Evolutionary conservation across 92 coral and sea anemone species (phyloP).

Genomic region (Plumapathes pennacea): DNA sequence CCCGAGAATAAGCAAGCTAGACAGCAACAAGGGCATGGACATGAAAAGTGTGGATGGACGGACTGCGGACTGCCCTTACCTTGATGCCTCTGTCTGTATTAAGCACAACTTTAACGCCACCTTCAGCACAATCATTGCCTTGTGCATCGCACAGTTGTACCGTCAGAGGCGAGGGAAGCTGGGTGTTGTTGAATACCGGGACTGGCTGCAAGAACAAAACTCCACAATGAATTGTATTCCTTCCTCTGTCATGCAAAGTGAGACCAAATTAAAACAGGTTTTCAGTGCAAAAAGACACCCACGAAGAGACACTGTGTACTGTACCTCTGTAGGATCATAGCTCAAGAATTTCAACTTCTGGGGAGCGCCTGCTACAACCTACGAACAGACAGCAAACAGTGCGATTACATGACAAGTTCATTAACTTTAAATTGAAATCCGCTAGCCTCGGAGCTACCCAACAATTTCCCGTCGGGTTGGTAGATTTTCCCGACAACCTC

Average conservation of each 20-base stretch:
- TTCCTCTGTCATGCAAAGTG: background rate
- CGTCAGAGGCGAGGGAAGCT: slow-evolving; percentile 58
- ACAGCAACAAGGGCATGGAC: no score
- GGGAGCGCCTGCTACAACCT: slow-evolving; percentile 91
- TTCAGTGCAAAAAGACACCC: background rate
- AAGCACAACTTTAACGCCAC: slow-evolving; percentile 73
- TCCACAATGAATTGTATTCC: background rate
- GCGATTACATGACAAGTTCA: no score
- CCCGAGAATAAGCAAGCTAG: no score
- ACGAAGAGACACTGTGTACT: background rate
- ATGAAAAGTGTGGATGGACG: no score
- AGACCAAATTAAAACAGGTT: background rate
- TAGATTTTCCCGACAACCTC: background rate
- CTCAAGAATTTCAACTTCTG: slow-evolving; percentile 64
- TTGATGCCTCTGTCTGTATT: slow-evolving; percentile 87
- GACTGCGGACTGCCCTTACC: slow-evolving; percentile 50
- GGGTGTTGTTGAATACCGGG: slow-evolving; percentile 66
- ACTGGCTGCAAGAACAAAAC: slow-evolving; percentile 50
- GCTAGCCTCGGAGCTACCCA: no score
- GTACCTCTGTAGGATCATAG: slow-evolving; percentile 69
- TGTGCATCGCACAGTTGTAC: slow-evolving; percentile 83
- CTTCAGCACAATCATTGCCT: slow-evolving; percentile 79
- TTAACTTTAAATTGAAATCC: no score
- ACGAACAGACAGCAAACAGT: no score
- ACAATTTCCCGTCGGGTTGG: no score